Conservation (phyloP, 2,888 invertebrate genomes). For the Amblyteles armatorius region DNA sequence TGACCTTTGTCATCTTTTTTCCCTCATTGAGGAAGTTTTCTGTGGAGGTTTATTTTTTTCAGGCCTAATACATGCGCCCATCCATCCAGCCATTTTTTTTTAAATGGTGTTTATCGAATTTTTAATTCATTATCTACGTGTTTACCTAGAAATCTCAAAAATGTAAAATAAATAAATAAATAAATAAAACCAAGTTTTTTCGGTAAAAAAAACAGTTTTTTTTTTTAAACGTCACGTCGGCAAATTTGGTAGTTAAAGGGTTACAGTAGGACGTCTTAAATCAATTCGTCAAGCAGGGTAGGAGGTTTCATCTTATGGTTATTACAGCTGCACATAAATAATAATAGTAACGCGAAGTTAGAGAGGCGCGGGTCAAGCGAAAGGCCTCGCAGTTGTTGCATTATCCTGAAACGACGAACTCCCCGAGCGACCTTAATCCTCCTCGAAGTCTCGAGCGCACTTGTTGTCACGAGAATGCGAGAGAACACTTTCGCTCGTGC, state of each 20-base stretch:
- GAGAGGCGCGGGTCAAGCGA: constrained; percentile 6
- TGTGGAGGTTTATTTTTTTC: no score
- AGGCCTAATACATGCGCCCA: no score
- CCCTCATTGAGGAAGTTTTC: no score
- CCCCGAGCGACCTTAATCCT: constrained; percentile 28
- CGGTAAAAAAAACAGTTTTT: not conserved
- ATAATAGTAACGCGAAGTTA: not conserved
- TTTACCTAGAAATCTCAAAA: no score
- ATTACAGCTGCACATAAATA: not conserved
- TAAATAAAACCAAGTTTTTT: not conserved
- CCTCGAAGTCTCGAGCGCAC: constrained; percentile 38
- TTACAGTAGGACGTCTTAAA: not conserved
- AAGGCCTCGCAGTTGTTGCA: constrained; percentile 1
- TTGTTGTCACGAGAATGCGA: constrained; percentile 29
- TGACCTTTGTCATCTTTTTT: no score
- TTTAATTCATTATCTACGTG: no score
- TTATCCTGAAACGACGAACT: constrained; percentile 21
- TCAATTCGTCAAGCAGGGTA: not conserved
- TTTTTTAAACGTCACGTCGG: not conserved
- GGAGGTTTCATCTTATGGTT: not conserved
- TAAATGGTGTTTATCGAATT: no score
- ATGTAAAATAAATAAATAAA: no score
- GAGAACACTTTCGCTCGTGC: constrained; percentile 36
- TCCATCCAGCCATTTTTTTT: no score
- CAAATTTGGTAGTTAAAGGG: not conserved